Evolutionary conservation across 2,888 invertebrate species (phyloP).

Genomic region (Smittia aterrima): DNA sequence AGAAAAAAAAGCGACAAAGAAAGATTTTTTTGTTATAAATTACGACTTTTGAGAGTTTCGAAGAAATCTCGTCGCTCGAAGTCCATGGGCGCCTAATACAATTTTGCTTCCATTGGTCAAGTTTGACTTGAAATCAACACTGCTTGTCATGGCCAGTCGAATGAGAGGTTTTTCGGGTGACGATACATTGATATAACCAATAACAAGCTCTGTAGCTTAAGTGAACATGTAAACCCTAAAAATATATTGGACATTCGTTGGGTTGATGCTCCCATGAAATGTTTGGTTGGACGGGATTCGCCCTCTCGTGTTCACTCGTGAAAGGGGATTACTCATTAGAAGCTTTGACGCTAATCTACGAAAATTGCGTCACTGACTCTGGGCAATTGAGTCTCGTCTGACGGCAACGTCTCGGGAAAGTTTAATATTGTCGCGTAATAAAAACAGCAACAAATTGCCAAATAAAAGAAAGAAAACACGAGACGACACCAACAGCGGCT

Average conservation of each 20-base stretch:
- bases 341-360: not conserved
- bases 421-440: not conserved
- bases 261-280: not conserved
- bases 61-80: not conserved
- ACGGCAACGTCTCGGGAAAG: not conserved
- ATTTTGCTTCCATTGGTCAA: constrained; percentile 38
- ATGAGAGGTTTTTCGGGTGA: constrained; percentile 25
- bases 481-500: not conserved
- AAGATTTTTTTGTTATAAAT: constrained; percentile 33
- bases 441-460: not conserved
- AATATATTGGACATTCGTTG: constrained; percentile 9
- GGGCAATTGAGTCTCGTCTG: not conserved
- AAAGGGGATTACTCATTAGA: not conserved
- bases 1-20: constrained; percentile 35
- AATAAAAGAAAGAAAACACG: constrained; percentile 15
- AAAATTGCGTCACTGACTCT: not conserved
- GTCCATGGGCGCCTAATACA: constrained; percentile 24
- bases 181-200: constrained; percentile 9
- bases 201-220: constrained; percentile 17
- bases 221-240: constrained; percentile 17
- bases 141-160: constrained; percentile 22
- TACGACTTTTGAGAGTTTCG: constrained; percentile 32
- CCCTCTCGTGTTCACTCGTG: not conserved
- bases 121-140: constrained; percentile 31
- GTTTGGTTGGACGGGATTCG: not conserved